Conservation (phyloP, 2,113 vertebrate species). For the Pachyramphus minor region DNA sequence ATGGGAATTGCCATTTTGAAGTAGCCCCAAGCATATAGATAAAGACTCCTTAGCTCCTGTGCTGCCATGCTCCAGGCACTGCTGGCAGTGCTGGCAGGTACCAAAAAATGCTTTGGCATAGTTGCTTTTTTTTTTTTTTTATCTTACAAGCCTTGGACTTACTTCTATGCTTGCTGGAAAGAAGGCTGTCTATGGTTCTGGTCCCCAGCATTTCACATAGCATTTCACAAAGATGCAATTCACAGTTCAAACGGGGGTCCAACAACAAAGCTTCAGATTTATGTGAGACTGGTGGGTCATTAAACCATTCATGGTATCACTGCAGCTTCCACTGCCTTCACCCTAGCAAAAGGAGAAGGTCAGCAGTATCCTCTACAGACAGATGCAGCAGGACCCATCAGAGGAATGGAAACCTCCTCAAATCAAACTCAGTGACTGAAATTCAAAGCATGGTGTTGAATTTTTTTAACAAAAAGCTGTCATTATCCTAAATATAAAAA, state of each 20-base stretch:
- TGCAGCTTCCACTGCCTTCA: fast-evolving
- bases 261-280: background rate
- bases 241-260: background rate
- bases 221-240: background rate
- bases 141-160: background rate
- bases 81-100: background rate
- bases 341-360: background rate
- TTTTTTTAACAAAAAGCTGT: background rate
- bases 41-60: background rate
- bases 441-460: background rate
- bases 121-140: background rate
- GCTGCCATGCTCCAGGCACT: background rate
- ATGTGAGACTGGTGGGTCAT: background rate
- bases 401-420: background rate
- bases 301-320: background rate
- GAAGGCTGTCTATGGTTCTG: background rate
- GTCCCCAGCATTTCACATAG: background rate
- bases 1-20: background rate
- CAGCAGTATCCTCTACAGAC: background rate
- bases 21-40: background rate
- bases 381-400: background rate
- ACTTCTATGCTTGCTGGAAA: background rate
- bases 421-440: background rate
- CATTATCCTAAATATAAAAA: conserved; percentile 19
- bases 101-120: background rate